Base-by-base conservation (phyloP, 2,797 vertebrate species). In the Pseudochaenichthys georgianus region DNA sequence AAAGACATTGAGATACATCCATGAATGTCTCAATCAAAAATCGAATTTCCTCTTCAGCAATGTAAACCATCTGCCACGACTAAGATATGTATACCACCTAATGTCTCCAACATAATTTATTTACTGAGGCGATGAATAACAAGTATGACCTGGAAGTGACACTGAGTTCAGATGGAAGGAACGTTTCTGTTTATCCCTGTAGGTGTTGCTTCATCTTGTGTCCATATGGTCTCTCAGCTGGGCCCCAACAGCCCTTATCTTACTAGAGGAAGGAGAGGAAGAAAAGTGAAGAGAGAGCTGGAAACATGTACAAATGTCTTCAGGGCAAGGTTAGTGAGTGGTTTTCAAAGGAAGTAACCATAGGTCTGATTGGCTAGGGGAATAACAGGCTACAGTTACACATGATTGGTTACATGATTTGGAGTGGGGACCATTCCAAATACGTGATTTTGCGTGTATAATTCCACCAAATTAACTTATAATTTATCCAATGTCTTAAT, bases 181-280 rank as follows among this genome's bases (percentile, higher is more conserved):
- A 88, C 84, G 79, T 82, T 75, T 52, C 6, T 1, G 13, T 72
- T 84, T 61, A 83, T 83, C 76, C 77, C 77, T 80, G 76, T 88
- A 91, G 87, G 84, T 91, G 86, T 82, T 76, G 64, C 38, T 83
- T 77, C 62, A 72, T 85, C 81, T 83, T 87, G 72, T 2, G 76
- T 72, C 90, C 89, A 91, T 91, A 92, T 90, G 92, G 89, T 70
- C 69, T 65, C 65, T 81, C 83, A 90, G 86, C 81, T 85, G 81
- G 78, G 59, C 64, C 51, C 41, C 64, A 81, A 86, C 42, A 19
- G 73, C 64, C 73, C 61, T 87, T 46, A 83, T 79, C 51, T 75
- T 48, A 51, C 43, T 51, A 77, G 53, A 64, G 62, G 61, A 80
- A 72, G 64, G 31, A 61, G 67, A 69, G 61, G 71, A 74, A 73